Evolutionary conservation across 2,888 invertebrate genomes (phyloP), one percentile per base, ranked within the genome.

Genomic region (Gerosis bhagava): DNA sequence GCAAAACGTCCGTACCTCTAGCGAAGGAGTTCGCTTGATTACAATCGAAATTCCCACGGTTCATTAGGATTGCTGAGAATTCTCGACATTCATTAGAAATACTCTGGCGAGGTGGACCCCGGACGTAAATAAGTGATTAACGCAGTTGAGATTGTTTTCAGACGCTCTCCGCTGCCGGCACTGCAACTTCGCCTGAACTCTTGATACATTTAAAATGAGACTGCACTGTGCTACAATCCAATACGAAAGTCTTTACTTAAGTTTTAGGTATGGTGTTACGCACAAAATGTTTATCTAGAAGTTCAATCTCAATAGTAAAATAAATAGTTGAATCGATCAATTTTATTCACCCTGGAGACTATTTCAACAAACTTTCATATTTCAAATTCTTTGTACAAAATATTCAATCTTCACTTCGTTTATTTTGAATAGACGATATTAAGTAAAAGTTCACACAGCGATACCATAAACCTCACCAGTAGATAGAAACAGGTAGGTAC

Each of bases 121-220:
- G 72, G 77, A 71, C 80, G 80, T 87, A 86, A 88, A 88, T 88
- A 87, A 86, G 84, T 86, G 87, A 87, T 87, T 84, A 87, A 86
- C 81, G 80, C 83, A 83, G 83, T 83, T 82, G 73, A 77, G 76
- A 83, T 88, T 88, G 87, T 87, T 87, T 83, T 83, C 78, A 77
- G 77, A 70, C 73, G 70, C 65, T 69, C 64, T 50, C 50, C 55
- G 54, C 56, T 47, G 59, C 56, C 49, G 46, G 55, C 65, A 65
- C 65, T 77, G 79, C 82, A 77, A 70, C 73, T 70, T 63, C 62
- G 63, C 63, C 64, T 60, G 64, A 77, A 77, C 74, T 80, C 76
- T 77, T 82, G 77, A 78, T 83, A 82, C 83, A 84, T 83, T 83
- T 83, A 72, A 71, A 77, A 83, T 83, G 80, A 84, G 77, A 62